These are phyloP conservation scores for Agapornis canus DNA, from an alignment of 2,797 vertebrate genomes.

Conservation along the genomic window DNA sequence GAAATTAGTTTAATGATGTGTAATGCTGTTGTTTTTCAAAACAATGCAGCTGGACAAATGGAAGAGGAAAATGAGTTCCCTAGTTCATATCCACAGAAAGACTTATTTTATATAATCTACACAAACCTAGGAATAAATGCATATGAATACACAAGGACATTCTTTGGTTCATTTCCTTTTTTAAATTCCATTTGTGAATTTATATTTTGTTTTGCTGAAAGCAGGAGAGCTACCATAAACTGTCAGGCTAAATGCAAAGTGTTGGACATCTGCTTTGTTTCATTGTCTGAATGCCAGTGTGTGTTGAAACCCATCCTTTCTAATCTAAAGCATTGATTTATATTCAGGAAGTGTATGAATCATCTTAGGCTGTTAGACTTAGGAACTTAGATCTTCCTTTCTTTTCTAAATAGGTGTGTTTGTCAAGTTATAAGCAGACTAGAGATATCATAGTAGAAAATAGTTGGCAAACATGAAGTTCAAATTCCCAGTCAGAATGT, in stretches of 20 bases:
- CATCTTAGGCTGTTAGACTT: background rate
- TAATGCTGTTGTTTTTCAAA: background rate
- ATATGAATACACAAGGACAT: background rate
- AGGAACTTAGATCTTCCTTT: background rate
- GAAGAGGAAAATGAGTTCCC: background rate
- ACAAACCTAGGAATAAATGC: background rate
- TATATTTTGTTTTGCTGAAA: background rate
- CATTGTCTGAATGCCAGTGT: background rate
- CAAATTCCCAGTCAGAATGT: background rate
- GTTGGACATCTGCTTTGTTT: background rate
- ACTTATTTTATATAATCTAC: background rate
- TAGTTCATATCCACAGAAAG: background rate
- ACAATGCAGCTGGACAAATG: background rate
- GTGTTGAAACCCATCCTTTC: background rate
- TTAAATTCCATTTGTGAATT: background rate
- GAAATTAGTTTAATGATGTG: background rate
- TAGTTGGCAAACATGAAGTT: background rate
- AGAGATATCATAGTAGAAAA: background rate
- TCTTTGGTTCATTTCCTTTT: background rate
- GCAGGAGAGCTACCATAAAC: background rate
- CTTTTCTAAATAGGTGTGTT: background rate
- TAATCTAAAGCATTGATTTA: background rate
- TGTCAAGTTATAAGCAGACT: background rate
- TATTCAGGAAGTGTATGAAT: background rate
- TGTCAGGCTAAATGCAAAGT: background rate